Evolutionary conservation across 1,140 invertebrate species (phyloP), one percentile per base, ranked within the genome.

Genomic region (Euwallacea fornicatus): DNA sequence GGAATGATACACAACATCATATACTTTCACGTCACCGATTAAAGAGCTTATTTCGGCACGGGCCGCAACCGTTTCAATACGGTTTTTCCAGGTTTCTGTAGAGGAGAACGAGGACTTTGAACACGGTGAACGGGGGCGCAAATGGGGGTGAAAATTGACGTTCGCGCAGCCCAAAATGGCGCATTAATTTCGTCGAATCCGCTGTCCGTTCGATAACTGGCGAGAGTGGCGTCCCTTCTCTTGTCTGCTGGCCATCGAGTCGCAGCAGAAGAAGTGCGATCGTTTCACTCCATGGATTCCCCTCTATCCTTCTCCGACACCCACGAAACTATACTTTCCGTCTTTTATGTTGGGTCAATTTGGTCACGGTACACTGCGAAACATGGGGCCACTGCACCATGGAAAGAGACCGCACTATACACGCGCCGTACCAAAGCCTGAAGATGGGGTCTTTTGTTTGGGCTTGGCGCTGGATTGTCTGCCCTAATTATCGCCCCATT

Each of bases 201-300:
- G 55, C 55, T 41, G 21, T 61, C 59, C 59, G 59, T 43, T 61
- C 61, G 61, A 63, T 63, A 61, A 61, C 61, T 63, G 44, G 47
- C 42, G 55, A 58, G 55, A 61, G 46, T 33, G 43, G 61, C 61
- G 61, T 63, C 61, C 61, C 61, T 63, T 63, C 61, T 63, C 61
- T 63, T 63, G 46, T 10, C 41, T 11, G 61, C 21, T 43, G 61
- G 61, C 44, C 61, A 63, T 63, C 61, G 11, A 63, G 61, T 41
- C 61, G 43, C 42, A n/a, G 11, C 44, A 63, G 61, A 63, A 63
- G 59, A 42, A 11, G 42, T 61, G 41, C 59, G 59, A 13, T 56
- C 16, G 54, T 50, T 50, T 13, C 2, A 50, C 46, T 13, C 9
- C 13, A 50, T 50, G 9, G 46, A 50, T 50, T 10, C 6, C 6